A percentile compares a stretch with the other conserved stretches of the same genome.
phyloP scores from a whole-genome alignment of 2,888 invertebrate species.

The Loripinus fragilis region DNA sequence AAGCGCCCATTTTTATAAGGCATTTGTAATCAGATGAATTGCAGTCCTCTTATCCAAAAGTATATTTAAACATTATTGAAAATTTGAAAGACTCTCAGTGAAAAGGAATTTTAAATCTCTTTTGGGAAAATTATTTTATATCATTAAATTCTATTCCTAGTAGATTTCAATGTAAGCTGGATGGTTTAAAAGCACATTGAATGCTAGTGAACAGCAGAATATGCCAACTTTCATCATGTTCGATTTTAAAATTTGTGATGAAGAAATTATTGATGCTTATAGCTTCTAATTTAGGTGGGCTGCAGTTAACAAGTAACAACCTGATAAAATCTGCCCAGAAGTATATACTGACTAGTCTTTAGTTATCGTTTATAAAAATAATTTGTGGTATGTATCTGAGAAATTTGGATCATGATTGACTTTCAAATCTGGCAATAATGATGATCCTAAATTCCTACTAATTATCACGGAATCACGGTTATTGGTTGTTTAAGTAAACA shows the following conservation, averaged over 20 bases:
- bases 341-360: neutral
- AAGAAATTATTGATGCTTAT: conserved; percentile 5
- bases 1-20: neutral
- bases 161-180: neutral
- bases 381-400: neutral
- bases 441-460: conserved; percentile 8
- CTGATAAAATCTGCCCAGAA: neutral
- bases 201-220: conserved; percentile 2
- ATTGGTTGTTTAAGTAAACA: conserved; percentile 2
- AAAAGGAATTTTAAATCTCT: neutral
- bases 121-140: conserved; percentile 15
- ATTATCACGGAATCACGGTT: neutral
- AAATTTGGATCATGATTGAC: neutral
- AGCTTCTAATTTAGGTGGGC: neutral
- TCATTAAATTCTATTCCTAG: conserved; percentile 10
- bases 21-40: conserved; percentile 2
- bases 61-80: neutral
- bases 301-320: conserved; percentile 7
- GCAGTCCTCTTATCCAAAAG: conserved; percentile 12
- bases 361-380: neutral
- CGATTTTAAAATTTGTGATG: neutral
- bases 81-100: neutral
- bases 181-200: neutral
- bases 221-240: neutral
- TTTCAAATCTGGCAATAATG: neutral